Evolutionary conservation across 1,140 invertebrate species (phyloP), one percentile per base, ranked within the genome.

Genomic region (Notospermus geniculatus): DNA sequence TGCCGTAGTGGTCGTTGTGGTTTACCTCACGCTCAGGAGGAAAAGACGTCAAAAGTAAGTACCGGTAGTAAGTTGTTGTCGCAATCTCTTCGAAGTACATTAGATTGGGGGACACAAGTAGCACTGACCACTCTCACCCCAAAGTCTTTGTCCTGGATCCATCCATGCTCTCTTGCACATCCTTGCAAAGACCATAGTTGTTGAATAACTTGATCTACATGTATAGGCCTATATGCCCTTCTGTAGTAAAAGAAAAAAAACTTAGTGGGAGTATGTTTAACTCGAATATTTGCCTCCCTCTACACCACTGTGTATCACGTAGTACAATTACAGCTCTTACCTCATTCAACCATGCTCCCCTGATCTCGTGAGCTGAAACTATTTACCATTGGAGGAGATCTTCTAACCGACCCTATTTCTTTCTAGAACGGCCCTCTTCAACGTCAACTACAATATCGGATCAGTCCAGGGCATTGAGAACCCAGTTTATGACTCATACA

Each of bases 1-100:
- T 50, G 46, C 25, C 19, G n/a, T 50, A n/a, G 19, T 50, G 46
- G n/a, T 50, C 4, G 46, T 50, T 50, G 5, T 50, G 46, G 5
- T 50, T 50, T 50, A 50, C n/a, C n/a, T 50, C 25, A n/a, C 5
- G n/a, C 4, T 50, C 25, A 23, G 9, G 46, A 50, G 9, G n/a
- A 5, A n/a, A 50, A 50, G 25, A n/a, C n/a, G n/a, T 5, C 46
- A 50, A 50, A 23, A 50, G n/a, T 19, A 19, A 50, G 25, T 50
- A n/a, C n/a, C n/a, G n/a, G 19, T 43, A 43, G 39, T 13, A 11
- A 13, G 11, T 43, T 11, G 11, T 43, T 43, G 39, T 19, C 39
- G 11, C 39, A 43, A 19, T 13, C 19, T 11, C 19, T 43, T 13
- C 39, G 19, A 19, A 11, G 19, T 11, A n/a, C n/a, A n/a, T n/a